Conservation (phyloP, 2,797 vertebrate species). For the Loriculus beryllinus region DNA sequence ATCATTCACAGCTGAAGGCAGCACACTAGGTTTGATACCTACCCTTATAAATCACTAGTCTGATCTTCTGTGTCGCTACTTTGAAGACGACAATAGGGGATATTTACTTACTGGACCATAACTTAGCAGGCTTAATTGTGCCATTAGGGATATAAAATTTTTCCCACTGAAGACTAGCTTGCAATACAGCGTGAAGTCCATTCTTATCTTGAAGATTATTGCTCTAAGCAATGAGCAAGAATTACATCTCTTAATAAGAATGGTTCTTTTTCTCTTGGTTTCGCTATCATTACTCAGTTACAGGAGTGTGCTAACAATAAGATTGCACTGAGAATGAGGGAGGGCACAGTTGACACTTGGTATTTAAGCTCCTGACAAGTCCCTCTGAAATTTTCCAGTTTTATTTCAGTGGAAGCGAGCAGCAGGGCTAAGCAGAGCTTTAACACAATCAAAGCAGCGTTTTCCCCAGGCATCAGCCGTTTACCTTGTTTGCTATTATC, state of each 20-base stretch:
- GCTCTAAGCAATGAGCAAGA: not conserved
- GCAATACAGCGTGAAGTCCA: not conserved
- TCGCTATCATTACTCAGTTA: not conserved
- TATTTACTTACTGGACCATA: not conserved
- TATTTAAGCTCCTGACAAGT: not conserved
- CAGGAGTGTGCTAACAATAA: not conserved
- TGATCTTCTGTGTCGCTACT: not conserved
- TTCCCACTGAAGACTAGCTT: not conserved
- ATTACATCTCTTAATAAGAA: not conserved
- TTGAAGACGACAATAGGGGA: not conserved
- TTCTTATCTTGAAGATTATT: not conserved
- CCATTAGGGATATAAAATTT: not conserved
- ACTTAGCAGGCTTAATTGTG: not conserved
- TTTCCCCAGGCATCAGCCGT: not conserved
- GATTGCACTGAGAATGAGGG: not conserved
- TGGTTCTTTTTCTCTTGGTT: not conserved
- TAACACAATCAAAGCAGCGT: not conserved
- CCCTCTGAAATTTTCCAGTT: not conserved
- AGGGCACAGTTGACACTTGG: not conserved
- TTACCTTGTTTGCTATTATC: not conserved
- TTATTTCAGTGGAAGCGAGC: not conserved
- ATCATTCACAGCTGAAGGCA: not conserved
- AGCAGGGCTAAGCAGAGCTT: not conserved
- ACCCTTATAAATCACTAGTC: not conserved
- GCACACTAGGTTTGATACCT: not conserved